phyloP scores from a whole-genome alignment of 1,140 invertebrate genomes.

The Popillia japonica region DNA sequence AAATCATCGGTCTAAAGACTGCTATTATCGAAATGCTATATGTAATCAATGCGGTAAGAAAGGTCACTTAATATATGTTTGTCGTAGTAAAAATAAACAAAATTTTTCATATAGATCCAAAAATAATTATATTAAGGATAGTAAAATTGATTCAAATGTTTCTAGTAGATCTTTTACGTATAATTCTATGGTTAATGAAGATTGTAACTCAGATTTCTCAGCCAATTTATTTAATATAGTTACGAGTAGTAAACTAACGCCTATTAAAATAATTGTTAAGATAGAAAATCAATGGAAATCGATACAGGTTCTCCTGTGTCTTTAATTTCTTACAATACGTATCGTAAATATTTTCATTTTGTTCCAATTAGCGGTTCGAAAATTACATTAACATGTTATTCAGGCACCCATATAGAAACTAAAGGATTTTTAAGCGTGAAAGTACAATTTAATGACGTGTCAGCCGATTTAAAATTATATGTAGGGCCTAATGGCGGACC shows the following conservation, averaged over 20 bases:
- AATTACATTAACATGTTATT: background rate
- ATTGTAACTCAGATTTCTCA: background rate
- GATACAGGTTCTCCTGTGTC: background rate
- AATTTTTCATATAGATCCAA: too few relatives aligned
- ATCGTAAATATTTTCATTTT: background rate
- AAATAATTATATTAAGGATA: too few relatives aligned
- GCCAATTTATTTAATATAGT: background rate
- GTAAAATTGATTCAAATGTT: too few relatives aligned
- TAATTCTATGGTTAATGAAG: background rate
- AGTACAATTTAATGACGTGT: background rate
- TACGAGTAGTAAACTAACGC: background rate
- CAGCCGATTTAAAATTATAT: background rate
- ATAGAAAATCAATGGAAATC: background rate
- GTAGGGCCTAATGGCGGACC: background rate
- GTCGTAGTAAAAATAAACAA: too few relatives aligned
- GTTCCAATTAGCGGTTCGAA: background rate
- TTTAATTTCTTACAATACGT: background rate
- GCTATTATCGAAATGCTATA: background rate
- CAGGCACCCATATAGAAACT: background rate
- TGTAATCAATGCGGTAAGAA: background rate
- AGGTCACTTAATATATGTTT: background rate
- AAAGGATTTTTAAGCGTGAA: background rate
- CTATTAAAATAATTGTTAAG: background rate
- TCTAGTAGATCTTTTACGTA: too few relatives aligned
- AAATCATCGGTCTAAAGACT: background rate